Evolutionary conservation across 2,888 invertebrate species (phyloP).

Genomic region (Microchrysa polita): DNA sequence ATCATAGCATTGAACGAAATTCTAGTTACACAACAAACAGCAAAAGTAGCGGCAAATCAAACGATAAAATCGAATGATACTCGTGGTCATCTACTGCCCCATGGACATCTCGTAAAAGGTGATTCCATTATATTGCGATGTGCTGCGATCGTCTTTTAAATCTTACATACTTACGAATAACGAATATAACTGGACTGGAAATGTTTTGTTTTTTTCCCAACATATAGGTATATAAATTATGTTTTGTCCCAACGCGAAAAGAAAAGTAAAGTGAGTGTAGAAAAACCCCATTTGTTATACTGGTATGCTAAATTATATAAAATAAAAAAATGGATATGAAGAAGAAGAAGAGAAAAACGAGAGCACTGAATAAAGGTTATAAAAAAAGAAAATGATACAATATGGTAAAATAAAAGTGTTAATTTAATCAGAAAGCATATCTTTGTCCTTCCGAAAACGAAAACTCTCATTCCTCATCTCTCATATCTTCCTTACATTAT

Average conservation of each 20-base stretch:
- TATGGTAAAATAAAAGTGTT: too few species aligned
- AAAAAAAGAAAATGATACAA: too few species aligned
- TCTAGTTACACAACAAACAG: background rate
- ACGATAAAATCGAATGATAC: slow-evolving; percentile 30
- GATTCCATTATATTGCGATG: slow-evolving; percentile 3
- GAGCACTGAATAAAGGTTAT: too few species aligned
- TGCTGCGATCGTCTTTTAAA: background rate
- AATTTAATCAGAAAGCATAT: too few species aligned
- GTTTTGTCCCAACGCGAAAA: too few species aligned
- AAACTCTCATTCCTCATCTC: too few species aligned
- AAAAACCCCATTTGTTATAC: background rate
- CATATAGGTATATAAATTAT: background rate
- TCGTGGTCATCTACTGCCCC: background rate
- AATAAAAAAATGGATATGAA: background rate
- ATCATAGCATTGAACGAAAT: background rate
- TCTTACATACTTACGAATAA: background rate
- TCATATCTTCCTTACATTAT: too few species aligned
- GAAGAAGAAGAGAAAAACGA: too few species aligned
- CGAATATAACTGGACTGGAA: too few species aligned
- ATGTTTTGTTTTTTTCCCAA: background rate
- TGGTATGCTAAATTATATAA: slow-evolving; percentile 21
- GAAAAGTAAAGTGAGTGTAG: too few species aligned
- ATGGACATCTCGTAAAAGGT: slow-evolving; percentile 8
- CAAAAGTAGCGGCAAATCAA: slow-evolving; percentile 5
- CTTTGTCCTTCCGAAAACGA: too few species aligned